Evolutionary conservation across 1,140 invertebrate genomes (phyloP).

Genomic region (Zophobas atratus): DNA sequence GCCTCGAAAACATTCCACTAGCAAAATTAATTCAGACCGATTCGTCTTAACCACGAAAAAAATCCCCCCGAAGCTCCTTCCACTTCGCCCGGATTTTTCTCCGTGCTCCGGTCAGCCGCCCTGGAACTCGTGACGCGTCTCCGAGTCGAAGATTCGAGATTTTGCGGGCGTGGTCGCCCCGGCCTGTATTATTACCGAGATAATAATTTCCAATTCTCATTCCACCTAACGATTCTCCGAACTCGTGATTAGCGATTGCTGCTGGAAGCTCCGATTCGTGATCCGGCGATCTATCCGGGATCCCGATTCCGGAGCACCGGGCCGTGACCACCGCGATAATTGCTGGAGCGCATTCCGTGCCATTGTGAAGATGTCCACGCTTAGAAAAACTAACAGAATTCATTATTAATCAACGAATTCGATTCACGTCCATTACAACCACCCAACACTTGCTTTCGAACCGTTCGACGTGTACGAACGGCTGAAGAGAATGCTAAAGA

Average conservation of each 20-base stretch:
- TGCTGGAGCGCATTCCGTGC: conserved; percentile 7
- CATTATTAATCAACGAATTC: conserved; percentile 28
- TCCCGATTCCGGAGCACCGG: conserved; percentile 13
- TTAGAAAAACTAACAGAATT: conserved; percentile 1
- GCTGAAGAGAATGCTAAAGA: not conserved
- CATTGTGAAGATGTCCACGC: conserved; percentile 22
- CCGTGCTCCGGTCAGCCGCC: not conserved
- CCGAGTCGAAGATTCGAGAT: conserved; percentile 38
- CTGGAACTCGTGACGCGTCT: conserved; percentile 23
- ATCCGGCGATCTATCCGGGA: conserved; percentile 11
- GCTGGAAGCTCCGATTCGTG: not conserved
- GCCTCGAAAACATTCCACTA: too few species aligned
- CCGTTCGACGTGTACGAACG: not conserved
- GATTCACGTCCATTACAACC: conserved; percentile 17
- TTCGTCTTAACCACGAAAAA: too few species aligned
- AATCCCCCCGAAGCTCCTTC: too few species aligned
- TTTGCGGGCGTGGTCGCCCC: conserved; percentile 48
- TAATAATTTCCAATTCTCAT: conserved; percentile 57
- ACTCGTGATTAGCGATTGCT: conserved; percentile 52
- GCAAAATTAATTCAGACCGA: too few species aligned
- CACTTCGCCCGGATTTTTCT: too few species aligned
- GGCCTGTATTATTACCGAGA: conserved; percentile 56
- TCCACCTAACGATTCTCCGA: conserved; percentile 55
- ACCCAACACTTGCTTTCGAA: conserved; percentile 25
- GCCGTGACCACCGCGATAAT: conserved; percentile 21